Percentiles rank a stretch among this genome's conserved stretches.
These are phyloP conservation scores for Acronicta aceris DNA, from an alignment of 2,888 invertebrate genomes.

Conservation along the genomic window DNA sequence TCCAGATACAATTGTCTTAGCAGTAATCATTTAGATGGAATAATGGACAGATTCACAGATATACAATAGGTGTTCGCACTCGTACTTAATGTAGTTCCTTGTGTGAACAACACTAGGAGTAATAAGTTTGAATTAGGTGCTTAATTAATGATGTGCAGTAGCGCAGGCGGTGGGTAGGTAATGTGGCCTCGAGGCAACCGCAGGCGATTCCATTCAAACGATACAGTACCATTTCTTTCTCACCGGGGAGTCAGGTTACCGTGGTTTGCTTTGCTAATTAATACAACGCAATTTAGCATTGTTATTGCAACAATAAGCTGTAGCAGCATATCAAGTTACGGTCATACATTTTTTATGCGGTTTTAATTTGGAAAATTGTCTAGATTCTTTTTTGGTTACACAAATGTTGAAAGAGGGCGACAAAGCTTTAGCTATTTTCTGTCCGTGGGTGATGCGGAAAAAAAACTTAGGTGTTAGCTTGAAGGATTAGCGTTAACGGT, in stretches of 20 bases:
- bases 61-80: neutral
- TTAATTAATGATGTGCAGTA: conserved; percentile 36
- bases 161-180: conserved; percentile 16
- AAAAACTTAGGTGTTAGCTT: too few species aligned
- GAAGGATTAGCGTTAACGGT: too few species aligned
- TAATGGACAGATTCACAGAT: neutral
- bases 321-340: conserved; percentile 1
- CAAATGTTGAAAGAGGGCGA: neutral
- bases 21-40: neutral
- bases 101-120: conserved; percentile 24
- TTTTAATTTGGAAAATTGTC: conserved; percentile 7
- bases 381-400: neutral
- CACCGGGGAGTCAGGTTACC: conserved; percentile 34
- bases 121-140: conserved; percentile 30
- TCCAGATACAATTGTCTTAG: neutral
- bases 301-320: conserved; percentile 19
- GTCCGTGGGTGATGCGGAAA: too few species aligned
- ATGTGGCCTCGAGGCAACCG: conserved; percentile 47
- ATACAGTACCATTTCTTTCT: conserved; percentile 39
- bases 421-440: neutral
- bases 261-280: conserved; percentile 52
- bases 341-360: neutral
- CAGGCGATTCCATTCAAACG: conserved; percentile 39
- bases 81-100: conserved; percentile 1
- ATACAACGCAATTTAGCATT: conserved; percentile 38